Conservation (phyloP, 2,113 vertebrate species). For the Microcebus lehilahytsara region DNA sequence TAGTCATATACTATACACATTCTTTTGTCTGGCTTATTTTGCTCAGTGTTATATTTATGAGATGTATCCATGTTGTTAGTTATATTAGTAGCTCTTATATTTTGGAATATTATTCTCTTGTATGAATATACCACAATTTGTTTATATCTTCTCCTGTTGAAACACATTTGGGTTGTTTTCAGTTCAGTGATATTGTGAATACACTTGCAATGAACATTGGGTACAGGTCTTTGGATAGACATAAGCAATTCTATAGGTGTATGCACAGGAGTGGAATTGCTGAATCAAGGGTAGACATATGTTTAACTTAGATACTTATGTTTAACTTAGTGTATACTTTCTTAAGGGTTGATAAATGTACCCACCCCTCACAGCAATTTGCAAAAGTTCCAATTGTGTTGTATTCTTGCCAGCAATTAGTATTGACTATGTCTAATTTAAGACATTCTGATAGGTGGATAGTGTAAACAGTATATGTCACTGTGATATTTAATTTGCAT, state of each 20-base stretch:
- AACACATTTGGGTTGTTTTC: background rate
- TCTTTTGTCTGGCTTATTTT: background rate
- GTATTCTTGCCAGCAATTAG: background rate
- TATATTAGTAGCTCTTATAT: background rate
- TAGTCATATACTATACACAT: background rate
- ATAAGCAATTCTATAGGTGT: background rate
- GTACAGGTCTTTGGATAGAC: background rate
- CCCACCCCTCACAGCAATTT: background rate
- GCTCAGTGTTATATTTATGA: background rate
- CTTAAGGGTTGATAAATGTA: background rate
- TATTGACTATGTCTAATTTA: background rate
- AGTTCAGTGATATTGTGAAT: background rate
- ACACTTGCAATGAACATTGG: background rate
- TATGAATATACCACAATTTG: background rate
- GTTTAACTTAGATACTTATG: background rate
- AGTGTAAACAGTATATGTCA: background rate
- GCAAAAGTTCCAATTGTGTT: background rate
- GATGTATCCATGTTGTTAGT: background rate
- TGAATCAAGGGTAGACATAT: background rate
- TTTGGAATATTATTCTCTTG: background rate
- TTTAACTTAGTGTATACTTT: background rate
- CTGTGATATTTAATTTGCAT: background rate
- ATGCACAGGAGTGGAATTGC: background rate
- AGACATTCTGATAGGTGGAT: background rate
- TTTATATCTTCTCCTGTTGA: background rate